Conservation (phyloP, 2,888 invertebrate genomes). For the Coecobrya sp. region DNA sequence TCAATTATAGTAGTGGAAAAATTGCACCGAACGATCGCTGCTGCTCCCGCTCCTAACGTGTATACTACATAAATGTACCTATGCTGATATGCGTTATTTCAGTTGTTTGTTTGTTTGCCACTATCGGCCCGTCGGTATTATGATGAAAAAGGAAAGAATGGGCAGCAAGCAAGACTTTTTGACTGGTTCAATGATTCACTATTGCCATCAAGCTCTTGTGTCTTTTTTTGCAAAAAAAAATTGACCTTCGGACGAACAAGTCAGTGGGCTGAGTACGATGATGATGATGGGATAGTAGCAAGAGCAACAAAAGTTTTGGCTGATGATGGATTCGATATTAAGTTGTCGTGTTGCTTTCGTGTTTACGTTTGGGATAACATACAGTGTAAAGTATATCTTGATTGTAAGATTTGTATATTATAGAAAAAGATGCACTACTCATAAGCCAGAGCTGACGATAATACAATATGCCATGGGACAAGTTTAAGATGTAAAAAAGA, state of each 20-base stretch:
- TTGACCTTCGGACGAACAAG: slow-evolving; percentile 81
- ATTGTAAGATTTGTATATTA: background rate
- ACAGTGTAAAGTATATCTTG: background rate
- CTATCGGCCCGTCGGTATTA: slow-evolving; percentile 24
- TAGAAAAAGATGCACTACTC: background rate
- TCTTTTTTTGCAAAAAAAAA: slow-evolving; percentile 73
- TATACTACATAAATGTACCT: no score
- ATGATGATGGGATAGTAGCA: slow-evolving; percentile 15
- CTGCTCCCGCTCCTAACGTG: no score
- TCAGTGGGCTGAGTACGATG: slow-evolving; percentile 64
- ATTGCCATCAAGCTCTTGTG: slow-evolving; percentile 45
- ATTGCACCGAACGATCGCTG: slow-evolving; percentile 41
- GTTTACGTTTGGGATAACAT: slow-evolving; percentile 23
- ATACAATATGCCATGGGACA: slow-evolving; percentile 8
- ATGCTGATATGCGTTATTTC: no score
- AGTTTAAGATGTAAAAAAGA: slow-evolving; percentile 43
- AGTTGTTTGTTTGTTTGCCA: slow-evolving; percentile 17
- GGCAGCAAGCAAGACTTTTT: slow-evolving; percentile 53
- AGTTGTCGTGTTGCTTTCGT: slow-evolving; percentile 29
- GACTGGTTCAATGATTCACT: slow-evolving; percentile 78
- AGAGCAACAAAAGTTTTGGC: slow-evolving; percentile 9
- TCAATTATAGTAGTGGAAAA: slow-evolving; percentile 44
- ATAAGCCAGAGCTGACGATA: slow-evolving; percentile 6
- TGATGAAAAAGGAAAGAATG: background rate
- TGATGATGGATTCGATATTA: slow-evolving; percentile 21